phyloP scores from a whole-genome alignment of 1,140 invertebrate genomes.

The Sitodiplosis mosellana region DNA sequence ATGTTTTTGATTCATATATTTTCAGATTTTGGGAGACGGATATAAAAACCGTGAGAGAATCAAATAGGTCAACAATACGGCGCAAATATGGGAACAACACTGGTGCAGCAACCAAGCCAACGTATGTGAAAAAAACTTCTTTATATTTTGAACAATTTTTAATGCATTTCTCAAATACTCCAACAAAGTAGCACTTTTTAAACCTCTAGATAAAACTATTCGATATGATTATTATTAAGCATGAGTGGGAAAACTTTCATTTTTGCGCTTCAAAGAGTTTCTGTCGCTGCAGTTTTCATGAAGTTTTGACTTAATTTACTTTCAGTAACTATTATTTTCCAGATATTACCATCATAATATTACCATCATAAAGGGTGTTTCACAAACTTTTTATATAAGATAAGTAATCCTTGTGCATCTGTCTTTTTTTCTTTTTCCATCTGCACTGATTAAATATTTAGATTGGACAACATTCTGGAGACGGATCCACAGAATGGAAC shows the following conservation, averaged over 20 bases:
- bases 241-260: no score
- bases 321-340: background rate
- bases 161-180: no score
- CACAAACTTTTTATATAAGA: no score
- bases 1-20: background rate
- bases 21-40: constrained; percentile 54
- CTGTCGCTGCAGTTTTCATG: background rate
- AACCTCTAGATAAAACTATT: no score
- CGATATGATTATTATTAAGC: no score
- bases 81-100: constrained; percentile 4
- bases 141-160: no score
- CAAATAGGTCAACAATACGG: constrained; percentile 30
- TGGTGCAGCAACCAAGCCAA: background rate
- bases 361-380: no score
- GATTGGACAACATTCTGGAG: no score
- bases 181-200: no score
- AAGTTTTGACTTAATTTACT: background rate
- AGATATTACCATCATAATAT: background rate
- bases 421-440: background rate
- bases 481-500: constrained; percentile 9
- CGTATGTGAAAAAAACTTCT: no score
- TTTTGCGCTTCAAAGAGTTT: no score
- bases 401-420: no score
- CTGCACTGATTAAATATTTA: background rate
- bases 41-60: constrained; percentile 47